phyloP scores from a whole-genome alignment of 1,140 invertebrate genomes.

The Trissolcus basalis region DNA sequence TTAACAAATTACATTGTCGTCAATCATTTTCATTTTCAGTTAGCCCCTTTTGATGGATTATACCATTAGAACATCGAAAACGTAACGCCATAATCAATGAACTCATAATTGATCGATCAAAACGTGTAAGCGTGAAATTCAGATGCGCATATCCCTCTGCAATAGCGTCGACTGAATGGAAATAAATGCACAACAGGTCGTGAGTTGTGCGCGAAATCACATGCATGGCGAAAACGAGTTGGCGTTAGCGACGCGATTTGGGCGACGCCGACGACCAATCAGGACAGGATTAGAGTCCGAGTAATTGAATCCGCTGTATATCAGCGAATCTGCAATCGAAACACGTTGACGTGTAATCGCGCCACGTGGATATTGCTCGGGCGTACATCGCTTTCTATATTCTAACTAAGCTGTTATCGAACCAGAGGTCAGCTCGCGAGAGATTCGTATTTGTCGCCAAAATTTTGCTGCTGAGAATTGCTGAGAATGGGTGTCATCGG shows the following conservation, averaged over 20 bases:
- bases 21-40: constrained; percentile 29
- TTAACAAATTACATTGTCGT: constrained; percentile 23
- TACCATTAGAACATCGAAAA: constrained; percentile 16
- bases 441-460: constrained; percentile 26
- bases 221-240: constrained; percentile 14
- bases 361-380: constrained; percentile 17
- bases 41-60: constrained; percentile 24
- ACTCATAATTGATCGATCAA: constrained; percentile 38
- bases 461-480: constrained; percentile 17
- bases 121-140: constrained; percentile 14
- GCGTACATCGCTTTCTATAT: constrained; percentile 21
- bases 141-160: neutral
- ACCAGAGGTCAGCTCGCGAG: constrained; percentile 14
- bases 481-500: constrained; percentile 11
- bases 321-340: constrained; percentile 51
- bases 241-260: constrained; percentile 27
- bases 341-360: constrained; percentile 56
- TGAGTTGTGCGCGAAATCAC: constrained; percentile 9
- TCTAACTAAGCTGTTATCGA: neutral
- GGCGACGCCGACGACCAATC: constrained; percentile 20
- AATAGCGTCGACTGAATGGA: constrained; percentile 13
- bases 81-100: constrained; percentile 30
- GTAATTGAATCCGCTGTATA: constrained; percentile 61
- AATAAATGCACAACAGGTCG: constrained; percentile 33
- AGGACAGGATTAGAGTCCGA: constrained; percentile 39